Percentiles rank a stretch among this genome's conserved stretches.
Evolutionary conservation across 2,888 invertebrate genomes (phyloP).

Genomic region (Chloromyia formosa): DNA sequence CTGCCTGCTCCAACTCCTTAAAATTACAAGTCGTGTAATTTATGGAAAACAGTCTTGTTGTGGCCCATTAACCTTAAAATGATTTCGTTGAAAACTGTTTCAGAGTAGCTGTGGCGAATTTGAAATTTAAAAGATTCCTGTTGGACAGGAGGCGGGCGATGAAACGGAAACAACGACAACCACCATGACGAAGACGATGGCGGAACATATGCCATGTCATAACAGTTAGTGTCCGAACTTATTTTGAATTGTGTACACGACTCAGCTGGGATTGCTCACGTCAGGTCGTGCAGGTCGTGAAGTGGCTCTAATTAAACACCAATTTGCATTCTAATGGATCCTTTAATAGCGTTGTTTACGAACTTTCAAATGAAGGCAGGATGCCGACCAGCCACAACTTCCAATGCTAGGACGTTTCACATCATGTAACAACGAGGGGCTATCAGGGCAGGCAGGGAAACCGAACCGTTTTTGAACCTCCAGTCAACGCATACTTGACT

Average conservation of each 20-base stretch:
- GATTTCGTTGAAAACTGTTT: constrained; percentile 17
- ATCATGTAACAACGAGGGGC: background rate
- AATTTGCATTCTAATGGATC: constrained; percentile 39
- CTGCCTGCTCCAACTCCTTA: background rate
- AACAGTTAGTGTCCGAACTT: constrained; percentile 27
- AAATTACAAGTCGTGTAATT: constrained; percentile 37
- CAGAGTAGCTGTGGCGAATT: background rate
- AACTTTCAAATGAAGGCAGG: constrained; percentile 22
- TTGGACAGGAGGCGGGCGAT: background rate
- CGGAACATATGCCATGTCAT: constrained; percentile 19
- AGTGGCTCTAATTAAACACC: constrained; percentile 37
- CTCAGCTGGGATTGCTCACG: constrained; percentile 24
- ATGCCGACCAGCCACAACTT: background rate
- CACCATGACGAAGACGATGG: background rate
- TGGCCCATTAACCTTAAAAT: constrained; percentile 33
- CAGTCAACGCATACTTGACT: constrained; percentile 7
- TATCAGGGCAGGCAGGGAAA: background rate
- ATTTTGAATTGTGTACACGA: constrained; percentile 42
- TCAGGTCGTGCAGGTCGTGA: background rate
- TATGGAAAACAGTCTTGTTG: constrained; percentile 29
- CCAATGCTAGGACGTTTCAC: background rate
- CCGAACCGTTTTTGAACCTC: background rate
- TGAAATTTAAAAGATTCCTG: background rate
- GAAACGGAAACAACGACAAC: background rate
- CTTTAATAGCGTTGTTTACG: constrained; percentile 41